A percentile compares a stretch with the other conserved stretches of the same genome.
Evolutionary conservation across 2,797 vertebrate genomes (phyloP).

Genomic region (Protosalanx chinensis): DNA sequence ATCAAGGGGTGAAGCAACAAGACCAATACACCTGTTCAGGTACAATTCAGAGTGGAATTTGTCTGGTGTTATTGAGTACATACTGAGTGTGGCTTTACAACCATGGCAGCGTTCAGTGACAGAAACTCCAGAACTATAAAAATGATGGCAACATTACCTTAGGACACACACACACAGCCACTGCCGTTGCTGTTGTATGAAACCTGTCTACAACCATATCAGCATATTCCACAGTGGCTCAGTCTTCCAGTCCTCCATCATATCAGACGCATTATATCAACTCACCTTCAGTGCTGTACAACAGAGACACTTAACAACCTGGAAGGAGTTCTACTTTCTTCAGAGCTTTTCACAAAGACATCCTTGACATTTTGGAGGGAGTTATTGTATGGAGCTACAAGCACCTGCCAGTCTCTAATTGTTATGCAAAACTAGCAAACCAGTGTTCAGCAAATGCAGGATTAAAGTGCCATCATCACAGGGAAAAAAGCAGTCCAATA

Average conservation of each 20-base stretch:
- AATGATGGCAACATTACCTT: no score
- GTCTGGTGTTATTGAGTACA: background rate
- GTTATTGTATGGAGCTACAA: slow-evolving; percentile 24
- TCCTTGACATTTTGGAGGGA: slow-evolving; percentile 27
- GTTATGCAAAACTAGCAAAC: slow-evolving; percentile 22
- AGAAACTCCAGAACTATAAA: no score
- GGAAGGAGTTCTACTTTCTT: slow-evolving; percentile 14
- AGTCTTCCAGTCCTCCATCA: background rate
- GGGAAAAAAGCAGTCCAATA: background rate
- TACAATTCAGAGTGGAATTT: slow-evolving; percentile 15
- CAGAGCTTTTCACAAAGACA: slow-evolving; percentile 30
- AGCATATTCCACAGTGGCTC: background rate
- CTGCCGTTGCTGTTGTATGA: background rate
- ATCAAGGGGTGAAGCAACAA: slow-evolving; percentile 20
- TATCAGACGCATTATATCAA: slow-evolving; percentile 20
- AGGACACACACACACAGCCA: no score
- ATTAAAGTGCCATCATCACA: slow-evolving; percentile 17
- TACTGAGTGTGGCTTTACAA: no score
- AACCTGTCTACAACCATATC: background rate
- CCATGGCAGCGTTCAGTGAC: no score
- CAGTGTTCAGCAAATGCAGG: slow-evolving; percentile 37
- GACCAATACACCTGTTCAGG: slow-evolving; percentile 20
- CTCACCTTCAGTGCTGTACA: slow-evolving; percentile 13
- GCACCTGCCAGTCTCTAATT: slow-evolving; percentile 25
- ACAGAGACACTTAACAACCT: background rate